Percentiles rank a stretch among this genome's conserved stretches.
phyloP scores from a whole-genome alignment of 2,113 vertebrate species.

The Spermophilus dauricus region DNA sequence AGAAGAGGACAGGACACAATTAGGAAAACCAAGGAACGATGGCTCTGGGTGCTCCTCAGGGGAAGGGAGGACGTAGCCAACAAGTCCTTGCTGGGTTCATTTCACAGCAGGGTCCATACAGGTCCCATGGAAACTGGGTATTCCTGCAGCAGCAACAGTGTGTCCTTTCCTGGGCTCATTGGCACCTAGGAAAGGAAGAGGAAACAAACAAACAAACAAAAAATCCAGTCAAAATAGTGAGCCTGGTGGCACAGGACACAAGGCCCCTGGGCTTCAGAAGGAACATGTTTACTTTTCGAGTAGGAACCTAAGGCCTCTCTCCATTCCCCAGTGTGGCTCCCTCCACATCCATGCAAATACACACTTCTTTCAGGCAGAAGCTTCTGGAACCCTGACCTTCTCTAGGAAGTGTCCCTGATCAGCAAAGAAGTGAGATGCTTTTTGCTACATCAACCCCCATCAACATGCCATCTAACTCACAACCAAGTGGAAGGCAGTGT shows the following conservation, averaged over 20 bases:
- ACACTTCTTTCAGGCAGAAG: not conserved
- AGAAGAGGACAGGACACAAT: not conserved
- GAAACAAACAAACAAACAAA: slow-evolving; percentile 53
- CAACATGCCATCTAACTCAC: not conserved
- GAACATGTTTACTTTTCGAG: not conserved
- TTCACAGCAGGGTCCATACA: not conserved
- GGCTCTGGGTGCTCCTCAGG: not conserved
- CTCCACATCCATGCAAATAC: not conserved
- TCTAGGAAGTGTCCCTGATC: not conserved
- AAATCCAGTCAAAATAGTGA: not conserved
- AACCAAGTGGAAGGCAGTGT: not conserved
- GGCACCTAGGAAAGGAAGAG: slow-evolving; percentile 49
- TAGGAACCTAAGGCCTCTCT: not conserved
- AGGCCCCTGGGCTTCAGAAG: not conserved
- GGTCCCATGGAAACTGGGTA: not conserved
- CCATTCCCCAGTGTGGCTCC: not conserved
- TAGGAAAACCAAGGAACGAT: rapidly evolving
- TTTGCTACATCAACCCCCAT: not conserved
- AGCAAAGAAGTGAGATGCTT: not conserved
- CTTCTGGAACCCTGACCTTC: not conserved
- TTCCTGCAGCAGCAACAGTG: not conserved
- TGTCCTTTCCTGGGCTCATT: slow-evolving; percentile 56
- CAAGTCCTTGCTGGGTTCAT: not conserved
- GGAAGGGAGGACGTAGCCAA: not conserved
- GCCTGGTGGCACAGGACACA: not conserved